phyloP scores from a whole-genome alignment of 2,888 invertebrate species.

The Caenorhabditis becei region DNA sequence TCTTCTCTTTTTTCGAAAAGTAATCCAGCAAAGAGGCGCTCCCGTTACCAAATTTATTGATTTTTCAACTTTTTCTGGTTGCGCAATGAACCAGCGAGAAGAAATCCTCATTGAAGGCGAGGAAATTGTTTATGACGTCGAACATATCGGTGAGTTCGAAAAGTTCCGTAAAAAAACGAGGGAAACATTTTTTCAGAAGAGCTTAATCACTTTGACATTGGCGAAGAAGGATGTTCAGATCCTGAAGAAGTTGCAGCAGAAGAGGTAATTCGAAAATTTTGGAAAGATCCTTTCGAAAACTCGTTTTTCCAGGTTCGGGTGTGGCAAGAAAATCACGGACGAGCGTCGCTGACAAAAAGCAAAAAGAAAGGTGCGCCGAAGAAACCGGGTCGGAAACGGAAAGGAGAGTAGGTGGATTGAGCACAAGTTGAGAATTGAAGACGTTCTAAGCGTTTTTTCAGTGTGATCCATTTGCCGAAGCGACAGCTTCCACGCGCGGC shows the following conservation, averaged over 20 bases:
- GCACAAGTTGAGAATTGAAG: neutral
- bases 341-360: conserved; percentile 1
- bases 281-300: neutral
- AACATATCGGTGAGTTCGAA: conserved; percentile 41
- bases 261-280: conserved; percentile 31
- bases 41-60: too few relatives aligned
- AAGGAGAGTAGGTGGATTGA: conserved; percentile 39
- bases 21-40: too few relatives aligned
- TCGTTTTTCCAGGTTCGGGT: conserved; percentile 29
- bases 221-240: conserved; percentile 53
- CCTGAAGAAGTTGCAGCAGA: conserved; percentile 57
- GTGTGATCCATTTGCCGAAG: conserved; percentile 43
- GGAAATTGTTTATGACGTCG: conserved; percentile 44
- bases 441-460: conserved; percentile 6
- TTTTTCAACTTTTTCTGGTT: neutral
- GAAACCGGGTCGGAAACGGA: conserved; percentile 27
- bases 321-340: conserved; percentile 12
- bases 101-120: conserved; percentile 39
- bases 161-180: neutral
- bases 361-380: conserved; percentile 13
- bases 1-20: neutral
- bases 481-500: conserved; percentile 39
- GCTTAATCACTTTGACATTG: conserved; percentile 67
- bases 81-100: conserved; percentile 35
- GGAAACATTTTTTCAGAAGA: conserved; percentile 57